These are phyloP conservation scores for Percopsis transmontana DNA, from an alignment of 2,113 vertebrate species.

Conservation along the genomic window DNA sequence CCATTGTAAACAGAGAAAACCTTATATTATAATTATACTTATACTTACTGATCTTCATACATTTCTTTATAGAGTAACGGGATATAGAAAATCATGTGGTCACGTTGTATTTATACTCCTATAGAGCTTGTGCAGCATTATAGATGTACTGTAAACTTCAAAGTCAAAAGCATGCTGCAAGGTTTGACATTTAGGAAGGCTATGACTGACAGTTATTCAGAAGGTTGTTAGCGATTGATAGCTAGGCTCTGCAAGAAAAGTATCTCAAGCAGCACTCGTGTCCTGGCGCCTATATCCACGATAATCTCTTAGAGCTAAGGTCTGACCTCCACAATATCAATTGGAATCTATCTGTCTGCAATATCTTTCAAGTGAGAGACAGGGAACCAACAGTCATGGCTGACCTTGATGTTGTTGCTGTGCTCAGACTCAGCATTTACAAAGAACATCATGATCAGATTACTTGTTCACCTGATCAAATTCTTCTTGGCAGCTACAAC, in stretches of 20 bases:
- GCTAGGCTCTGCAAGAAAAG: conserved; percentile 5
- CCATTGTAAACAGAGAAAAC: neutral
- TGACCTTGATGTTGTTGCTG: conserved; percentile 24
- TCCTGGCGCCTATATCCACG: neutral
- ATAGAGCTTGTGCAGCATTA: no score
- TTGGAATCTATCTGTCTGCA: neutral
- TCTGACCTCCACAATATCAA: no score
- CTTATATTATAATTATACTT: neutral
- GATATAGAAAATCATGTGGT: neutral
- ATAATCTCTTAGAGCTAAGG: conserved; percentile 6
- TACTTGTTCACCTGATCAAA: conserved; percentile 40
- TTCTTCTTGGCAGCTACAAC: conserved; percentile 28
- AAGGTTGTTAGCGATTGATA: conserved; percentile 25
- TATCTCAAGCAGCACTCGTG: conserved; percentile 16
- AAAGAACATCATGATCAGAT: conserved; percentile 38
- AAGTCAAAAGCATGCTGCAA: neutral
- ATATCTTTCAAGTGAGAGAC: neutral
- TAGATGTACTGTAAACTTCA: no score
- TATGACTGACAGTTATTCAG: conserved; percentile 22
- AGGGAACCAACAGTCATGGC: neutral
- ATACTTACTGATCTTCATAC: neutral
- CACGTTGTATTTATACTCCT: neutral
- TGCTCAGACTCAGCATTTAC: conserved; percentile 11
- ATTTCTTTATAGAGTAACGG: neutral
- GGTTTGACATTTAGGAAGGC: conserved; percentile 22